These are phyloP conservation scores for Leucophenga varia DNA, from an alignment of 1,140 invertebrate species.

Conservation along the genomic window DNA sequence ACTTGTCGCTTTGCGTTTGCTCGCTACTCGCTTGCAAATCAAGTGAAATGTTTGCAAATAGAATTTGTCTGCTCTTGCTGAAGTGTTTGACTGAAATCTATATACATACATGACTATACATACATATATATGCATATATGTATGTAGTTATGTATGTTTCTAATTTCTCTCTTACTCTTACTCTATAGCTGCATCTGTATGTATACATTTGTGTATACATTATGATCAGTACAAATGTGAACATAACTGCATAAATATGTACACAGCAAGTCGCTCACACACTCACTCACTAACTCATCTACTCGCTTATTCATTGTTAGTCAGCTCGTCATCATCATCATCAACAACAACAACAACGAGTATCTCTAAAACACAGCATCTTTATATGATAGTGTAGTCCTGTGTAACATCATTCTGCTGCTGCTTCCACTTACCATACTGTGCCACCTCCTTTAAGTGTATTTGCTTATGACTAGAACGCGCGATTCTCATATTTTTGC, in stretches of 20 bases:
- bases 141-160: slow-evolving; percentile 2
- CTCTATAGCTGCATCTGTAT: slow-evolving; percentile 6
- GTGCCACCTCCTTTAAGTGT: slow-evolving; percentile 10
- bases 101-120: slow-evolving; percentile 36
- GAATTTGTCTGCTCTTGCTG: slow-evolving; percentile 56
- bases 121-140: slow-evolving; percentile 24
- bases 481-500: no score
- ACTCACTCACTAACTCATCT: slow-evolving; percentile 14
- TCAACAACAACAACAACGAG: no score
- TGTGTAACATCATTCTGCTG: no score
- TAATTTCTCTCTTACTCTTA: neutral
- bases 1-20: neutral
- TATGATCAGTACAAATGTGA: slow-evolving; percentile 56
- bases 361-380: no score
- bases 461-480: no score
- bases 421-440: neutral
- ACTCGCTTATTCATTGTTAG: slow-evolving; percentile 1
- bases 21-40: slow-evolving; percentile 55
- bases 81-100: slow-evolving; percentile 55
- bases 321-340: neutral
- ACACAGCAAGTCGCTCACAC: slow-evolving; percentile 49
- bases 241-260: slow-evolving; percentile 57
- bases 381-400: no score
- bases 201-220: slow-evolving; percentile 36
- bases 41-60: slow-evolving; percentile 57